A percentile compares a stretch with the other conserved stretches of the same genome.
Conservation (phyloP, 1,140 invertebrate species). For the Formica exsecta region DNA sequence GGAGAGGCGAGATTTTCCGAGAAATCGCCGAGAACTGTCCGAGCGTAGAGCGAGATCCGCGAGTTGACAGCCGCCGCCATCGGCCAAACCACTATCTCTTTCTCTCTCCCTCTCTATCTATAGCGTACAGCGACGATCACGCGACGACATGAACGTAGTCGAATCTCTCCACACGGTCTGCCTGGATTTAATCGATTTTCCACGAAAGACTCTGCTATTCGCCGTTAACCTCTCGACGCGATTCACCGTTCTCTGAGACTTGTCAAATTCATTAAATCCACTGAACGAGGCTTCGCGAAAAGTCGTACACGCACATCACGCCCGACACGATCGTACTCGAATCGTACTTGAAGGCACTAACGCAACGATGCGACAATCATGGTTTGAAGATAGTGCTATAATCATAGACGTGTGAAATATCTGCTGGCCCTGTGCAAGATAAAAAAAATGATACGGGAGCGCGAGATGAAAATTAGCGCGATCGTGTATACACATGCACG, state of each 20-base stretch:
- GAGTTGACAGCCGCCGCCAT: conserved; percentile 84
- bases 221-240: conserved; percentile 45
- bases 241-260: neutral
- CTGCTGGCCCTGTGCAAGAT: too few relatives aligned
- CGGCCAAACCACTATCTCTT: conserved; percentile 64
- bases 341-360: conserved; percentile 17
- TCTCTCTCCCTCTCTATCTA: conserved; percentile 12
- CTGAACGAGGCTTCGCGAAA: conserved; percentile 37
- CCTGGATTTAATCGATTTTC: conserved; percentile 84
- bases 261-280: conserved; percentile 43
- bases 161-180: conserved; percentile 77
- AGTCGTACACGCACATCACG: neutral
- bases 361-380: neutral
- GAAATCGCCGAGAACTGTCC: conserved; percentile 61
- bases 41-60: conserved; percentile 68
- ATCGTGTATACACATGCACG: conserved; percentile 58
- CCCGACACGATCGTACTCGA: conserved; percentile 1
- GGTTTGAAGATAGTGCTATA: too few relatives aligned
- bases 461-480: conserved; percentile 50
- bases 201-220: conserved; percentile 65
- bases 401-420: too few relatives aligned
- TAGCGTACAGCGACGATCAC: conserved; percentile 70
- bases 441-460: neutral
- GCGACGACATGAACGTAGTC: conserved; percentile 79
- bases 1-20: conserved; percentile 19